Evolutionary conservation across 1,140 invertebrate genomes (phyloP).

Genomic region (Macrosteles quadrilineatus): DNA sequence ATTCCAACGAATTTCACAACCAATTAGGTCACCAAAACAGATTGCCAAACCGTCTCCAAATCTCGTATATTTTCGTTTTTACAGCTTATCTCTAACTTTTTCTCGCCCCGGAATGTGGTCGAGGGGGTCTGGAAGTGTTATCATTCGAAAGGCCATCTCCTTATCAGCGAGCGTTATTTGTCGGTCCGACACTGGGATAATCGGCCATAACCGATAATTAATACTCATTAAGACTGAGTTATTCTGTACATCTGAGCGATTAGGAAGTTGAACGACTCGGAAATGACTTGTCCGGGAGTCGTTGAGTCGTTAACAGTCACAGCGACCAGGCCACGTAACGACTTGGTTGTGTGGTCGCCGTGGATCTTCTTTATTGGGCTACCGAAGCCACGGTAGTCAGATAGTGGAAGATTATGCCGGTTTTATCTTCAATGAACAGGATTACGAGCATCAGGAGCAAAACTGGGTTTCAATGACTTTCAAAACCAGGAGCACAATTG

Average conservation of each 20-base stretch:
- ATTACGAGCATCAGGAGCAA: too few relatives aligned
- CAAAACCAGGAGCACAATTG: too few relatives aligned
- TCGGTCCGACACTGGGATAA: background rate
- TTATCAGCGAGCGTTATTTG: slow-evolving; percentile 11
- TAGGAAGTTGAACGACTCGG: slow-evolving; percentile 10
- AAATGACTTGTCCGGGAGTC: slow-evolving; percentile 25
- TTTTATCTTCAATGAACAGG: too few relatives aligned
- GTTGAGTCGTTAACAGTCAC: slow-evolving; percentile 2
- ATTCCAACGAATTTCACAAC: too few relatives aligned
- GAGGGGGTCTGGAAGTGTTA: background rate
- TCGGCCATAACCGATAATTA: slow-evolving; percentile 13
- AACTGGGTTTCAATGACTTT: too few relatives aligned
- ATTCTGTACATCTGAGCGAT: slow-evolving; percentile 7
- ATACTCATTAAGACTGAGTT: slow-evolving; percentile 10
- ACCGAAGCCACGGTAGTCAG: too few relatives aligned
- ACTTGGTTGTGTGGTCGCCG: background rate
- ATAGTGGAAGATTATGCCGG: too few relatives aligned
- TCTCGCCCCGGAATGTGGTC: background rate
- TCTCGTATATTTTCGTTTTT: too few relatives aligned
- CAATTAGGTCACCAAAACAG: too few relatives aligned
- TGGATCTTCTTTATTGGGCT: too few relatives aligned
- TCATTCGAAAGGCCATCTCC: background rate
- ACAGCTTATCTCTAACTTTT: too few relatives aligned
- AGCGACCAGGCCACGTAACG: slow-evolving; percentile 9
- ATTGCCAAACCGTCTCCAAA: too few relatives aligned